Base-by-base conservation (phyloP, 2,888 invertebrate species). In the Pollenia amentaria region DNA sequence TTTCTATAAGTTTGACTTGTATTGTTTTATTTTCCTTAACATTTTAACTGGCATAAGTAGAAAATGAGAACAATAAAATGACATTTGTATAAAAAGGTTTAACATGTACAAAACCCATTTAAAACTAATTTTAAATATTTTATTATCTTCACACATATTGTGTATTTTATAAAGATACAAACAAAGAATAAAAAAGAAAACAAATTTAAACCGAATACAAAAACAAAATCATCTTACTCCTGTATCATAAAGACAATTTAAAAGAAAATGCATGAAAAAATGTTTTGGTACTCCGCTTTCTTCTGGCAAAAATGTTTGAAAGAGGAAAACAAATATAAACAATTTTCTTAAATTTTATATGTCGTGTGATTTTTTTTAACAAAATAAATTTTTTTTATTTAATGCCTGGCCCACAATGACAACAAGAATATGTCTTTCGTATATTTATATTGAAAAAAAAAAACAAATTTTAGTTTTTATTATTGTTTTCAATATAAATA, bases 291-390 rank as follows among this genome's bases (percentile, higher is more conserved):
- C n/a, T 72, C 65, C 51, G 77, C 51, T 70, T 76, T 60, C 29
- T 73, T 51, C 42, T 48, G 18, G n/a, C 18, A 42, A 0, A 67
- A 14, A 51, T 65, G 18, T 16, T 3, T 18, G 46, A 38, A 29
- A 67, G 55, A 12, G 11, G 51, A 76, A 60, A 44, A 38, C 21
- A 29, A 57, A 40, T n/a, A 38, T 57, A 67, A 81, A 85, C 81
- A 77, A 81, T 73, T 81, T 85, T 81, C 77, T 85, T 81, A 60
- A 38, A 73, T 77, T 81, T 51, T 85, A 21, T 18, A 46, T 85
- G 81, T 85, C 60, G 72, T 85, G 53, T 69, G 11, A 29, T 29
- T 78, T 73, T 2, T 46, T 51, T 60, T 9, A 46, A 16, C 0
- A 57, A 57, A 67, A 55, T 55, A 16, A 67, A 48, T 1, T 77